Percentiles rank a stretch among this genome's conserved stretches.
Conservation (phyloP, 2,113 vertebrate genomes). For the Melanocharis versteri region DNA sequence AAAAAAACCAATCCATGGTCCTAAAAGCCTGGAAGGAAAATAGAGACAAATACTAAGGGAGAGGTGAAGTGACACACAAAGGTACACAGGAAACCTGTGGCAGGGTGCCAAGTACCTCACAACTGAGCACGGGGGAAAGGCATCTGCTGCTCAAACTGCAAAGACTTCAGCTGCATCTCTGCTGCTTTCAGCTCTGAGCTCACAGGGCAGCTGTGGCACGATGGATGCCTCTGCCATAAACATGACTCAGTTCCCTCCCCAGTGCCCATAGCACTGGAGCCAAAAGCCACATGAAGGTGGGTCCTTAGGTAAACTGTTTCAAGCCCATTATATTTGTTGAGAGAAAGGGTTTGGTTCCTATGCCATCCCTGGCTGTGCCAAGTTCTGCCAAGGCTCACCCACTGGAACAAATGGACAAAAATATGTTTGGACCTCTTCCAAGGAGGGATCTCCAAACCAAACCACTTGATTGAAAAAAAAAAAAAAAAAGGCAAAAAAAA, state of each 20-base stretch:
- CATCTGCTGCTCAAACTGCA: neutral
- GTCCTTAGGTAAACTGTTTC: neutral
- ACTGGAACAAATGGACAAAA: neutral
- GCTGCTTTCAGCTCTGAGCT: neutral
- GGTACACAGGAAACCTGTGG: neutral
- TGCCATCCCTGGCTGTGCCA: accelerated
- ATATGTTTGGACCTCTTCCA: neutral
- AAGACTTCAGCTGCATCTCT: neutral
- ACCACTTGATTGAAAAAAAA: neutral
- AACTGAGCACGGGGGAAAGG: neutral
- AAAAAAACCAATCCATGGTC: neutral
- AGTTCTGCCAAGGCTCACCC: neutral
- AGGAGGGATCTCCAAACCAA: neutral
- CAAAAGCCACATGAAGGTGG: neutral
- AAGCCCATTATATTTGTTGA: neutral
- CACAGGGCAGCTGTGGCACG: accelerated
- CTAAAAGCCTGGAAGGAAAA: neutral
- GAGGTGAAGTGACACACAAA: neutral
- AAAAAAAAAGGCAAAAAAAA: too few relatives aligned
- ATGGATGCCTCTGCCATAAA: neutral
- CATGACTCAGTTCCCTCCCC: neutral
- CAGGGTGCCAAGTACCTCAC: neutral
- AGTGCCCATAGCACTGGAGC: neutral
- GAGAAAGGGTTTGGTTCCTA: neutral
- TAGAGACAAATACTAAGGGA: neutral